Conservation (phyloP, 2,888 invertebrate genomes). For the Glaucopsyche alexis region DNA sequence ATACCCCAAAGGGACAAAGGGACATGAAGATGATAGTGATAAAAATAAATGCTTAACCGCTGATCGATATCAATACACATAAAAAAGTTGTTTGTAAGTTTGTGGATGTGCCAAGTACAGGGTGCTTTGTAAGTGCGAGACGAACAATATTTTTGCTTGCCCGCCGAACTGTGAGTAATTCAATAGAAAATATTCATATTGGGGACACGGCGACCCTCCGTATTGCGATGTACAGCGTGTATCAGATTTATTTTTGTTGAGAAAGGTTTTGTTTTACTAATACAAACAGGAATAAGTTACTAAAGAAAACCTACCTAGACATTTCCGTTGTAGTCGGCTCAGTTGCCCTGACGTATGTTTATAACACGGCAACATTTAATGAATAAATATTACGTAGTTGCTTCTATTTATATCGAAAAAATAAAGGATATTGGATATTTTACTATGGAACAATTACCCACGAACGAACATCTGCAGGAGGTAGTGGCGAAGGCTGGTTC, state of each 20-base stretch:
- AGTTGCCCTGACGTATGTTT: too few species aligned
- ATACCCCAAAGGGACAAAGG: too few species aligned
- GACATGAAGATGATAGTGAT: neutral
- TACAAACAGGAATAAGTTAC: neutral
- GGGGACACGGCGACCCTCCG: slow-evolving; percentile 62
- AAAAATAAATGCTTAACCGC: slow-evolving; percentile 29
- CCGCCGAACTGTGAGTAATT: slow-evolving; percentile 76
- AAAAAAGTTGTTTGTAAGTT: slow-evolving; percentile 29
- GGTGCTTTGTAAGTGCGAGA: slow-evolving; percentile 62
- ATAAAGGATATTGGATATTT: too few species aligned
- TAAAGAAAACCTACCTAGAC: too few species aligned
- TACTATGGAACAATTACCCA: too few species aligned
- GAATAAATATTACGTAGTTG: too few species aligned
- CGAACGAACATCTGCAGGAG: too few species aligned
- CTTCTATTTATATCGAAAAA: too few species aligned
- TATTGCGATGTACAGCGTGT: slow-evolving; percentile 47
- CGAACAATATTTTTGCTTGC: slow-evolving; percentile 76
- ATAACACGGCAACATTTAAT: too few species aligned
- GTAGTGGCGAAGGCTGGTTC: too few species aligned
- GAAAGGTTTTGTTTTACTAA: neutral
- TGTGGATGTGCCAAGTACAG: slow-evolving; percentile 36
- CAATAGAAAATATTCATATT: slow-evolving; percentile 79
- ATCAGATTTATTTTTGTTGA: slow-evolving; percentile 31
- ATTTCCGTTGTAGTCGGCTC: too few species aligned
- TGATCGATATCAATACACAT: slow-evolving; percentile 29